Conservation (phyloP, 2,888 invertebrate species). For the Caenorhabditis sp. region DNA sequence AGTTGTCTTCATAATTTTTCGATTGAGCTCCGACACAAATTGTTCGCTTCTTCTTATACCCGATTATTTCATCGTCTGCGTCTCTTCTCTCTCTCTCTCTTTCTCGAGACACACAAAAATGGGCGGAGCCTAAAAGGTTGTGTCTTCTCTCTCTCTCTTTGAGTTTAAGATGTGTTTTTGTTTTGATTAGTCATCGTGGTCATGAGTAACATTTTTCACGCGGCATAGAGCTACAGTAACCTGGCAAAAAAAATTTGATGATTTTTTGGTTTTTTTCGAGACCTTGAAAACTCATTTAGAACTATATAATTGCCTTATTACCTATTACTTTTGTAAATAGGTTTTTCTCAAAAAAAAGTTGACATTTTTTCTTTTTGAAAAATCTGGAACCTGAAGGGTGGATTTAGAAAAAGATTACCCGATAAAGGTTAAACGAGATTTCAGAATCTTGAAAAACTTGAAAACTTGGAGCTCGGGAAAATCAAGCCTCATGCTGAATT, state of each 20-base stretch:
- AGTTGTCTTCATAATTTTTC: not conserved
- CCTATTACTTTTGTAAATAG: no score
- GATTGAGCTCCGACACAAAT: not conserved
- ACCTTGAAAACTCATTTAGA: conserved; percentile 1
- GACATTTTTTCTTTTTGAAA: no score
- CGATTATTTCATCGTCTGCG: not conserved
- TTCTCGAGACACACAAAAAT: not conserved
- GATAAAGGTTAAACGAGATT: no score
- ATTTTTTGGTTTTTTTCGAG: conserved; percentile 1
- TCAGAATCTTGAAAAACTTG: no score
- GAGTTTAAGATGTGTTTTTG: not conserved
- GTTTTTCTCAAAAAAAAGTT: no score
- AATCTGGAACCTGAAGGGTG: no score
- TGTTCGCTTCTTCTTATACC: not conserved
- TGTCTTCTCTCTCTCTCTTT: not conserved
- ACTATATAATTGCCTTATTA: no score
- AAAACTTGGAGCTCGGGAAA: no score
- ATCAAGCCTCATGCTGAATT: no score
- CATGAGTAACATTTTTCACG: no score
- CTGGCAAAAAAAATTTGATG: not conserved
- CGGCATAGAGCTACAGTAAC: no score
- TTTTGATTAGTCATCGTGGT: not conserved
- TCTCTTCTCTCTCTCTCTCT: not conserved
- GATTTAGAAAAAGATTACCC: no score
- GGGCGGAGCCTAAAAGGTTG: not conserved